phyloP scores from a whole-genome alignment of 2,888 invertebrate genomes.

The Ypsolopha scabrella region DNA sequence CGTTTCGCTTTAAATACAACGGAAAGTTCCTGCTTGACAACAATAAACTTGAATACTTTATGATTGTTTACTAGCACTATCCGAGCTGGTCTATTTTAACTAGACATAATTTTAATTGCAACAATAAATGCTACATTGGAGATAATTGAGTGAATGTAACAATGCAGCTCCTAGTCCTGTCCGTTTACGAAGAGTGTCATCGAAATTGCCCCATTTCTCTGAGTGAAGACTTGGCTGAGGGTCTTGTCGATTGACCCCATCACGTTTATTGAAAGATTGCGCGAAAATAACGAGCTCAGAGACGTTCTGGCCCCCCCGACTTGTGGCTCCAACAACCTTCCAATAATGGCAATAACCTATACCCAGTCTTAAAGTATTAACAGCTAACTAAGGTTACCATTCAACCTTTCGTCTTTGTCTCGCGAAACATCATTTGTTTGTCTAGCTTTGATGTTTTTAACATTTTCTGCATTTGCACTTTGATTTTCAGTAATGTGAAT shows the following conservation, averaged over 20 bases:
- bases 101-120: no score
- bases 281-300: conserved; percentile 54
- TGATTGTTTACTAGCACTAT: no score
- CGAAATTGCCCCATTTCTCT: conserved; percentile 54
- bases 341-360: conserved; percentile 27
- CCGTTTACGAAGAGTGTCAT: conserved; percentile 7
- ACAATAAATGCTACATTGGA: no score
- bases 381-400: conserved; percentile 16
- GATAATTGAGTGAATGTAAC: no score
- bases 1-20: background rate
- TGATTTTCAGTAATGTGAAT: conserved; percentile 27
- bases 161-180: no score
- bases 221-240: conserved; percentile 42
- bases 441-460: background rate
- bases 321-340: conserved; percentile 25
- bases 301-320: conserved; percentile 38
- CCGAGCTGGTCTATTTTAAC: no score
- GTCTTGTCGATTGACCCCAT: conserved; percentile 62
- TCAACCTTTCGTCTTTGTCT: conserved; percentile 23
- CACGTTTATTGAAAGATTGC: conserved; percentile 68
- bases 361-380: conserved; percentile 37
- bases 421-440: conserved; percentile 1
- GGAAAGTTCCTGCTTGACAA: no score
- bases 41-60: no score
- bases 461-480: no score